phyloP scores from a whole-genome alignment of 1,140 invertebrate species.

The Drosophila kikkawai region DNA sequence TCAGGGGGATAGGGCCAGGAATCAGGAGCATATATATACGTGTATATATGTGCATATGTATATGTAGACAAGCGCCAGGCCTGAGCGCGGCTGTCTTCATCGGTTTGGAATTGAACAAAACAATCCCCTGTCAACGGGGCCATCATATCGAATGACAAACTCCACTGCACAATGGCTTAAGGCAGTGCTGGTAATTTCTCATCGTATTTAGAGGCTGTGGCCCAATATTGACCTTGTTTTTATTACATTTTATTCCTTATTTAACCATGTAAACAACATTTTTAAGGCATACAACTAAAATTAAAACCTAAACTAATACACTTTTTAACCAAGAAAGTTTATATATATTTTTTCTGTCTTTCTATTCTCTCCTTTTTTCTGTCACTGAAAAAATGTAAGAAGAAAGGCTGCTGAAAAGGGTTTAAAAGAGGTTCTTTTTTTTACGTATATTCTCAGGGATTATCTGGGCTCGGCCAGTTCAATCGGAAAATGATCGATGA shows the following conservation, averaged over 20 bases:
- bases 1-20: neutral
- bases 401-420: constrained; percentile 9
- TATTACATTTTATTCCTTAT: too few species aligned
- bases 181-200: neutral
- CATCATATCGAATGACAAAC: constrained; percentile 77
- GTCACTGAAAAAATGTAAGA: neutral
- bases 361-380: neutral
- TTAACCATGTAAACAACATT: neutral
- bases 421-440: constrained; percentile 1
- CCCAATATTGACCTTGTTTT: too few species aligned
- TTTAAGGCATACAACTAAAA: neutral
- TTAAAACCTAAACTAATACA: too few species aligned
- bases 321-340: neutral
- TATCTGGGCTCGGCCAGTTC: constrained; percentile 59
- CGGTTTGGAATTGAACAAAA: constrained; percentile 9
- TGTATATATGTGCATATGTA: neutral
- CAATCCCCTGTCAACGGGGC: constrained; percentile 63
- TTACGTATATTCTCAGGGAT: constrained; percentile 33
- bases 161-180: constrained; percentile 53
- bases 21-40: constrained; percentile 10
- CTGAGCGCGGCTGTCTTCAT: constrained; percentile 37
- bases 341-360: neutral
- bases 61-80: constrained; percentile 22
- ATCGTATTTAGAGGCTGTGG: too few species aligned
- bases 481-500: constrained; percentile 78